phyloP scores from a whole-genome alignment of 1,140 invertebrate species.

The Brachionus rotundiformis region DNA sequence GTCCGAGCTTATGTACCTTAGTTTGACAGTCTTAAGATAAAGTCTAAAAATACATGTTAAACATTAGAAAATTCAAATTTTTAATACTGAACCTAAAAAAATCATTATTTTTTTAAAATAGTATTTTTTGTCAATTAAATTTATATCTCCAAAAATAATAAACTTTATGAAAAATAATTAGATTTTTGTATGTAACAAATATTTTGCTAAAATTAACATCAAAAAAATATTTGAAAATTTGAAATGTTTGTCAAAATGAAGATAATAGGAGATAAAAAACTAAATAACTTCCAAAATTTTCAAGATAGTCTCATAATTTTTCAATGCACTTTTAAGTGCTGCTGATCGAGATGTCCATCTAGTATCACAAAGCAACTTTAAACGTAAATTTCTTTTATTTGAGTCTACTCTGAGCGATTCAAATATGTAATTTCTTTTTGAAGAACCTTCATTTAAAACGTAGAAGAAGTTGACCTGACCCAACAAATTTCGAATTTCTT shows the following conservation, averaged over 20 bases:
- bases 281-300: background rate
- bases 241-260: background rate
- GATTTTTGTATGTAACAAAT: too few relatives aligned
- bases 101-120: background rate
- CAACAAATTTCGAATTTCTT: background rate
- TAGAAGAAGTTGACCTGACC: background rate
- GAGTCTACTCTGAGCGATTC: background rate
- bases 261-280: too few relatives aligned
- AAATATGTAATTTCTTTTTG: slow-evolving; percentile 21
- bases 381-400: background rate
- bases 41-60: too few relatives aligned
- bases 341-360: background rate
- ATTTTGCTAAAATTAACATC: background rate
- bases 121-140: too few relatives aligned
- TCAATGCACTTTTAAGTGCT: background rate
- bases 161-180: too few relatives aligned
- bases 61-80: too few relatives aligned
- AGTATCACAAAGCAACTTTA: background rate
- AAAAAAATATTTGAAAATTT: slow-evolving; percentile 12
- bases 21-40: too few relatives aligned
- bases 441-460: background rate
- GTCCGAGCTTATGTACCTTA: too few relatives aligned
- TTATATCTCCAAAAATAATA: too few relatives aligned
- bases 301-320: background rate
- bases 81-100: too few relatives aligned